Evolutionary conservation across 2,888 invertebrate genomes (phyloP).

Genomic region (Agrotis clavis): DNA sequence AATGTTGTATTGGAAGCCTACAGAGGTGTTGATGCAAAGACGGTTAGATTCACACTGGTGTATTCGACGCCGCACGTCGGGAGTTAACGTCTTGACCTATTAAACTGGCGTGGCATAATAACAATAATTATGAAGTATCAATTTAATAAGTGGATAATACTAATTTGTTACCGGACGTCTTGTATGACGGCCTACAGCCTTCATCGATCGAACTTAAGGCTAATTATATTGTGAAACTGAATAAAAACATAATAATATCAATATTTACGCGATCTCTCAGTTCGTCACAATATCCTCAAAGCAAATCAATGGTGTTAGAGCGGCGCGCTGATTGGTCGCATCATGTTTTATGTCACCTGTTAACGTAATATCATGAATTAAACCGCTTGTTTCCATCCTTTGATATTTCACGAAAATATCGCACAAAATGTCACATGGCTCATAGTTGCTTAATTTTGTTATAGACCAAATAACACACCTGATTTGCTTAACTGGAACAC

Average conservation of each 20-base stretch:
- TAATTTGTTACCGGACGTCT: not conserved
- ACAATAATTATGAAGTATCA: not conserved
- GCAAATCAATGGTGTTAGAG: slow-evolving; percentile 52
- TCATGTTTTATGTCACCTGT: slow-evolving; percentile 70
- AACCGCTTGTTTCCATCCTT: slow-evolving; percentile 57
- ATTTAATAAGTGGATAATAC: not conserved
- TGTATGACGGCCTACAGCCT: too few relatives aligned
- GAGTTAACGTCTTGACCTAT: not conserved
- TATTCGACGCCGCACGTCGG: too few relatives aligned
- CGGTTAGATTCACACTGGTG: too few relatives aligned
- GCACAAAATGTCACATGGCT: slow-evolving; percentile 39
- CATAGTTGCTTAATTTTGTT: slow-evolving; percentile 34
- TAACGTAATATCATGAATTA: slow-evolving; percentile 73
- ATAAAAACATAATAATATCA: not conserved
- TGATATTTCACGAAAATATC: slow-evolving; percentile 49
- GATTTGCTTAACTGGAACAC: slow-evolving; percentile 35
- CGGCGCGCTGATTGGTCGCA: slow-evolving; percentile 68
- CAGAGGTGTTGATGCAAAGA: too few relatives aligned
- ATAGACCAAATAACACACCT: slow-evolving; percentile 30
- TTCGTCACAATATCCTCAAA: slow-evolving; percentile 28
- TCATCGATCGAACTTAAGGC: not conserved
- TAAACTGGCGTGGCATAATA: not conserved
- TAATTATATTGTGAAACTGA: not conserved
- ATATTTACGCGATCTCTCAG: slow-evolving; percentile 16
- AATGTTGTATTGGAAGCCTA: not conserved